Evolutionary conservation across 1,140 invertebrate species (phyloP), one percentile per base, ranked within the genome.

Genomic region (Danaus melanippus): DNA sequence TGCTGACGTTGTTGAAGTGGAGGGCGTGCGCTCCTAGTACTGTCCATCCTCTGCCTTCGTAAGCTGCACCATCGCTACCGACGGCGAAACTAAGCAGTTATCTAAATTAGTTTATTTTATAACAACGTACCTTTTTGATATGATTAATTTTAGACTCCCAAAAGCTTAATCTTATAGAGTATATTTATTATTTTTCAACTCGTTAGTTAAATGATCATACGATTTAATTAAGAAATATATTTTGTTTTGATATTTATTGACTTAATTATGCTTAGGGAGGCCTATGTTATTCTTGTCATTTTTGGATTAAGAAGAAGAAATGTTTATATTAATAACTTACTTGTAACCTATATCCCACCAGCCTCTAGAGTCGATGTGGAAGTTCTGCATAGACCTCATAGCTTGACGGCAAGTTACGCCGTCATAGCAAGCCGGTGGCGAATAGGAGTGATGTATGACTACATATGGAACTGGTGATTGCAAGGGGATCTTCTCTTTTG

Each of bases 301-400:
- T 53, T n/a, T 12, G 47, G 51, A 58, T 52, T 42, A 48, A 60
- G 41, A 12, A 46, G 8, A 42, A 42, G 12, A 9, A 41, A 56
- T 17, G 10, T 21, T 11, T 41, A 53, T 52, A 44, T 46, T 12
- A 59, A 15, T 44, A 42, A 67, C 66, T 74, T 52, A 88, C 87
- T 76, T 71, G 89, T 95, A 90, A 86, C 94, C 85, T 67, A 91
- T 93, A 68, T 95, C 94, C 67, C 84, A 89, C 93, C 92, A 94
- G 1, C 85, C 83, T 9, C 84, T 87, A 12, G 73, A 80, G 46
- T 92, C 86, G 65, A 89, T 89, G 66, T 92, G 91, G 10, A 81
- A 87, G 56, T 89, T 71, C 65, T 92, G 91, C 87, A 92, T 90
- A 57, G 55, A 71, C 51, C 82, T 76, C 89, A 92, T 86, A 41